phyloP scores from a whole-genome alignment of 2,888 invertebrate genomes.

The Cephus nigrinus region DNA sequence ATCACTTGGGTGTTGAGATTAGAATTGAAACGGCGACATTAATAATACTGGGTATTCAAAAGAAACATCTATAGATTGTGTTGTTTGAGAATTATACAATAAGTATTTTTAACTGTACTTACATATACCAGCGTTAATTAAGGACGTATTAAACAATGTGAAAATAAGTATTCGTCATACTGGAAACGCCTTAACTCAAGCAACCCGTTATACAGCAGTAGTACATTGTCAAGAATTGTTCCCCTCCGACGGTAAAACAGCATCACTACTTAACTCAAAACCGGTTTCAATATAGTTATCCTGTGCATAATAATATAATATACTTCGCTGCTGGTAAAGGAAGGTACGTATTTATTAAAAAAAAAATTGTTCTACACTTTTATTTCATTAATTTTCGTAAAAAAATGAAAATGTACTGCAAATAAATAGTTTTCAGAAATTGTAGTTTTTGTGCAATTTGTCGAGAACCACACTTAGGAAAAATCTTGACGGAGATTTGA shows the following conservation, averaged over 20 bases:
- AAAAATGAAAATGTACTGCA: no score
- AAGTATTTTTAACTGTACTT: not conserved
- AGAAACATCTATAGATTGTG: not conserved
- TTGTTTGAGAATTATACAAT: not conserved
- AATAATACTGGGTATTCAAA: not conserved
- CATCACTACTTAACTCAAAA: not conserved
- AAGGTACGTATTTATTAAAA: no score
- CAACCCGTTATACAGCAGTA: not conserved
- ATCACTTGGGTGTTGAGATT: not conserved
- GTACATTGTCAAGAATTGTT: not conserved
- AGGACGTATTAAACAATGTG: not conserved
- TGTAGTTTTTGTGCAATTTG: no score
- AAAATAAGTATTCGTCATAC: not conserved
- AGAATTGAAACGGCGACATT: not conserved
- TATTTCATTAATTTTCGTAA: no score
- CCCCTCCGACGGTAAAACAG: not conserved
- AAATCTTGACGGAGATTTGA: no score
- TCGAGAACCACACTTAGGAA: no score
- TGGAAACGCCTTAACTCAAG: not conserved
- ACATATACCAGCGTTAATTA: not conserved
- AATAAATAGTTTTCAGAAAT: no score
- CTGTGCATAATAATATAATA: not conserved
- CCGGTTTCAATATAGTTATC: not conserved
- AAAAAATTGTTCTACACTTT: no score
- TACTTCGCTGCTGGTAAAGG: no score